Conservation (phyloP, 2,113 vertebrate species). For the Salvelinus alpinus region DNA sequence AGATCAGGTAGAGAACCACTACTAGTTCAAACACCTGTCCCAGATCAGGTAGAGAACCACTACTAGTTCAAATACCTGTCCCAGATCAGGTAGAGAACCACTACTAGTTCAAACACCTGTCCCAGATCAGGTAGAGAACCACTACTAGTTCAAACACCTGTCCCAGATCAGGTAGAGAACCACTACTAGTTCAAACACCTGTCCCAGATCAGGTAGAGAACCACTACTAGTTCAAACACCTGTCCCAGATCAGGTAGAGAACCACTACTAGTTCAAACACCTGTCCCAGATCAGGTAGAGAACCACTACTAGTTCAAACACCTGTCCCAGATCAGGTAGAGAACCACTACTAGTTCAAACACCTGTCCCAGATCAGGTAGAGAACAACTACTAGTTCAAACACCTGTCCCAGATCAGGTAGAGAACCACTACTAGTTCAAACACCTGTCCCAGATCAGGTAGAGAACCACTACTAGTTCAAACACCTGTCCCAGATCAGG, state of each 20-base stretch:
- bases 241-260: no score
- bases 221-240: slow-evolving; percentile 51
- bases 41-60: slow-evolving; percentile 86
- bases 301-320: slow-evolving; percentile 43
- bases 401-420: no score
- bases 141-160: slow-evolving; percentile 65
- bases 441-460: slow-evolving; percentile 95
- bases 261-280: slow-evolving; percentile 83
- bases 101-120: slow-evolving; percentile 83
- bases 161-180: no score
- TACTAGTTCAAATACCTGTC: slow-evolving; percentile 70
- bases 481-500: no score
- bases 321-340: no score
- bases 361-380: slow-evolving; percentile 94
- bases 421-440: no score
- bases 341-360: no score
- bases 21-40: slow-evolving; percentile 87
- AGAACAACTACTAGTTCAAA: slow-evolving; percentile 16
- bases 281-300: slow-evolving; percentile 93
- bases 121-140: slow-evolving; percentile 88
- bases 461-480: slow-evolving; percentile 17
- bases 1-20: no score
- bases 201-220: slow-evolving; percentile 90
- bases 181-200: slow-evolving; percentile 84
- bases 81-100: no score